These are phyloP conservation scores for Chaetophractus vellerosus DNA, from an alignment of 2,797 vertebrate genomes.

Conservation along the genomic window DNA sequence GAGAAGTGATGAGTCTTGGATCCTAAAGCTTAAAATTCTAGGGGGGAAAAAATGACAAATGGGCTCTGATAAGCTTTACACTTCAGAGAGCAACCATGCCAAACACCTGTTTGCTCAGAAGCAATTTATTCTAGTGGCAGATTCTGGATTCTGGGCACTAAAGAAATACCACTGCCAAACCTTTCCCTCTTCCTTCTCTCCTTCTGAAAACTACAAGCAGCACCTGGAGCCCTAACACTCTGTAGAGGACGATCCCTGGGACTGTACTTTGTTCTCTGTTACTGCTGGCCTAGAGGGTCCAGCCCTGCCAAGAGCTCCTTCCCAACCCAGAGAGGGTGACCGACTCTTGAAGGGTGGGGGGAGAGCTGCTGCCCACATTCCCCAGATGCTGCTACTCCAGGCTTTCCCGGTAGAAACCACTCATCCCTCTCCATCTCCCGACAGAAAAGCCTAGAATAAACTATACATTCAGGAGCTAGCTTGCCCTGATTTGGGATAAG, in stretches of 20 bases:
- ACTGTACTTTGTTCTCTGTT: background rate
- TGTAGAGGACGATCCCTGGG: background rate
- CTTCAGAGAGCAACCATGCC: background rate
- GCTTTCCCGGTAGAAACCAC: background rate
- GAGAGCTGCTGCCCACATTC: background rate
- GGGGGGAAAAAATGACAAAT: background rate
- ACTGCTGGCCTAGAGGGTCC: background rate
- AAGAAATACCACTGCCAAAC: background rate
- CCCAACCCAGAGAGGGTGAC: background rate
- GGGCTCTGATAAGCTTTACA: background rate
- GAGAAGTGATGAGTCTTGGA: background rate
- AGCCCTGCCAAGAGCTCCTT: background rate
- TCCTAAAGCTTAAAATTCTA: background rate
- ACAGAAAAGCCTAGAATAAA: background rate
- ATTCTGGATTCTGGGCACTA: constrained; percentile 7
- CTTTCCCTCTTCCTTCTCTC: background rate
- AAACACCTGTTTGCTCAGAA: background rate
- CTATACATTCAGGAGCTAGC: background rate
- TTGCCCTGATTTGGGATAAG: background rate
- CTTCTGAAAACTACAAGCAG: background rate
- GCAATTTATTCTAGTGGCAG: background rate
- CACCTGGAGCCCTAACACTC: background rate
- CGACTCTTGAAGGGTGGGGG: background rate
- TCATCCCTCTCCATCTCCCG: too few species aligned
- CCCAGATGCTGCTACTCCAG: background rate